phyloP scores from a whole-genome alignment of 2,113 vertebrate genomes.

The Aythya baeri region DNA sequence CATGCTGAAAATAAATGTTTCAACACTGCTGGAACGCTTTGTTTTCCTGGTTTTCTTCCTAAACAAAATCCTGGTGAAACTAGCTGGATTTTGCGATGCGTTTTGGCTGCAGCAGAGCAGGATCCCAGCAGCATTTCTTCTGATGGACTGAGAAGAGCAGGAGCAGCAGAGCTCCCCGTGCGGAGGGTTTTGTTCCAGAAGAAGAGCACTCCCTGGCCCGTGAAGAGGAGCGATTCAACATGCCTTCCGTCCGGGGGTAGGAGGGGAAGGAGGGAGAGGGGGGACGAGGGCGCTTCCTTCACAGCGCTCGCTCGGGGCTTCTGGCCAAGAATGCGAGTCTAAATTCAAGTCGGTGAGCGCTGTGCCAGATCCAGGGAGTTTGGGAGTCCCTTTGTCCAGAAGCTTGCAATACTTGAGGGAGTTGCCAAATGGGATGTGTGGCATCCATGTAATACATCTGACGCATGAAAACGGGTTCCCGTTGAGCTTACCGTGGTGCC shows the following conservation, averaged over 20 bases:
- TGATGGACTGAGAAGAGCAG: neutral
- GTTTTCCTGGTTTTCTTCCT: neutral
- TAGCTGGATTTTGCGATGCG: neutral
- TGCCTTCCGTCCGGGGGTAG: neutral
- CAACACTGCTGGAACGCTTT: neutral
- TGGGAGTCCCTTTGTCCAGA: constrained; percentile 61
- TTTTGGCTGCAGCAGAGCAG: constrained; percentile 21
- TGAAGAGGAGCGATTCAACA: constrained; percentile 6
- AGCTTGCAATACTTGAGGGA: constrained; percentile 8
- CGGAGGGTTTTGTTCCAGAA: constrained; percentile 24
- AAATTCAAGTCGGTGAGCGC: neutral
- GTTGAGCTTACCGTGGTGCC: constrained; percentile 8
- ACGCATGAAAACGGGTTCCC: constrained; percentile 35
- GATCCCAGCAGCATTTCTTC: neutral
- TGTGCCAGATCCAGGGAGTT: constrained; percentile 43
- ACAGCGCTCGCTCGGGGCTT: neutral
- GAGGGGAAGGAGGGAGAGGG: constrained; percentile 16
- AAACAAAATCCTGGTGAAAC: neutral
- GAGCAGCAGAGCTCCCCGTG: neutral
- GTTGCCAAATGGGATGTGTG: constrained; percentile 58
- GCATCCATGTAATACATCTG: constrained; percentile 45
- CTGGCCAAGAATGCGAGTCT: constrained; percentile 37
- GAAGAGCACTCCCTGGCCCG: neutral
- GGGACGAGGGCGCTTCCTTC: constrained; percentile 36
- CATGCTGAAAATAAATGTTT: neutral